A percentile compares a stretch with the other conserved stretches of the same genome.
Evolutionary conservation across 2,113 vertebrate genomes (phyloP).

Genomic region (Amphiprion ocellaris): DNA sequence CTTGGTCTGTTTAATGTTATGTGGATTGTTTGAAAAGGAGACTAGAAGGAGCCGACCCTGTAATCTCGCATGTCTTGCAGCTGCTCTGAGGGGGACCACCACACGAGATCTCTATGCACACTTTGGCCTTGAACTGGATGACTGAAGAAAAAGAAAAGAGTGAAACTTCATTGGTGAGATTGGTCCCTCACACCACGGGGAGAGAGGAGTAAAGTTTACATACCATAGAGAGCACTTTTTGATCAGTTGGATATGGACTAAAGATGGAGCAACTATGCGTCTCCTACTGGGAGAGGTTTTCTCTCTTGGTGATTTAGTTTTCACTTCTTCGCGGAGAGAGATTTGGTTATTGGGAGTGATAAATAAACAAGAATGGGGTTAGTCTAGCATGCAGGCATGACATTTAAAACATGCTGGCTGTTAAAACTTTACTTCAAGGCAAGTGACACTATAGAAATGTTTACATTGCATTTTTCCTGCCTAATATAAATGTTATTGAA

Average conservation of each 20-base stretch:
- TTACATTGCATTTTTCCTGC: not conserved
- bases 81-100: conserved; percentile 90
- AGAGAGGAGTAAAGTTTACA: not conserved
- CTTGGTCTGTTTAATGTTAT: conserved; percentile 54
- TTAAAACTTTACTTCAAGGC: conserved; percentile 10
- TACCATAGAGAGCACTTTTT: not conserved
- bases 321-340: not conserved
- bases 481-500: not conserved
- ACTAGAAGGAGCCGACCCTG: conserved; percentile 46
- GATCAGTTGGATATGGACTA: not conserved
- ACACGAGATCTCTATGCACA: conserved; percentile 92
- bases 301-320: not conserved
- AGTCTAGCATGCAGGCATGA: not conserved
- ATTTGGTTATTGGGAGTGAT: not conserved
- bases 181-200: not conserved
- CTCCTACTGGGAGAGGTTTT: not conserved
- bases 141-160: conserved; percentile 77
- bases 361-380: not conserved
- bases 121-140: conserved; percentile 91
- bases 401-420: conserved; percentile 23
- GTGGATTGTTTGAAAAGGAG: conserved; percentile 61
- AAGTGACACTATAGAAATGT: not conserved
- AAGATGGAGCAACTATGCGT: not conserved
- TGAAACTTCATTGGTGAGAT: conserved; percentile 23
- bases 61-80: conserved; percentile 78